Conservation (phyloP, 2,888 invertebrate genomes). For the Diarsia brunnea region DNA sequence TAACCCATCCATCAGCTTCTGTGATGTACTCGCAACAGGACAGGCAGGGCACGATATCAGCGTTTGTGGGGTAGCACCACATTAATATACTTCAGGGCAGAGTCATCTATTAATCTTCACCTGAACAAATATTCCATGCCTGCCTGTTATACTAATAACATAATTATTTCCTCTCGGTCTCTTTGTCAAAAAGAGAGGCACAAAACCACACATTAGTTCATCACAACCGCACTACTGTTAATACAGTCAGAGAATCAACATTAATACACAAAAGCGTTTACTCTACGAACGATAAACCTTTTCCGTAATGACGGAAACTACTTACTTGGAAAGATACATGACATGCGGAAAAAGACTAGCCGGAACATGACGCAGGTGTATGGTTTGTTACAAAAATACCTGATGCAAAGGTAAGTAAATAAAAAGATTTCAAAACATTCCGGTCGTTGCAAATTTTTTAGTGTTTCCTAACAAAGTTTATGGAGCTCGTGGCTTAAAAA, state of each 20-base stretch:
- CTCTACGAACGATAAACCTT: conserved; percentile 44
- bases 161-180: not conserved
- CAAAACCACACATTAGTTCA: not conserved
- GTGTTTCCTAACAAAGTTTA: too few species aligned
- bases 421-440: not conserved
- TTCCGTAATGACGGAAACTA: conserved; percentile 37
- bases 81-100: too few species aligned
- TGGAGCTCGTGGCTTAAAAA: too few species aligned
- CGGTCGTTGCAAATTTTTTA: not conserved
- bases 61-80: too few species aligned
- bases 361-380: not conserved
- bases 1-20: too few species aligned
- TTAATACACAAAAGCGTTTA: conserved; percentile 28
- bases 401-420: too few species aligned
- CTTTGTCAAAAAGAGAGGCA: not conserved
- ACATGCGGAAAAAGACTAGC: not conserved
- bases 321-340: conserved; percentile 42
- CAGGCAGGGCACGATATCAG: too few species aligned
- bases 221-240: not conserved
- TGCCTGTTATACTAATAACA: not conserved
- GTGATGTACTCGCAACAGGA: too few species aligned
- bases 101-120: too few species aligned
- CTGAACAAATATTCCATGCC: too few species aligned
- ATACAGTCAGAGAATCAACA: conserved; percentile 3
- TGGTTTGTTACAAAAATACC: not conserved